Evolutionary conservation across 2,797 vertebrate species (phyloP).

Genomic region (Ptychobarbus kaznakovi): DNA sequence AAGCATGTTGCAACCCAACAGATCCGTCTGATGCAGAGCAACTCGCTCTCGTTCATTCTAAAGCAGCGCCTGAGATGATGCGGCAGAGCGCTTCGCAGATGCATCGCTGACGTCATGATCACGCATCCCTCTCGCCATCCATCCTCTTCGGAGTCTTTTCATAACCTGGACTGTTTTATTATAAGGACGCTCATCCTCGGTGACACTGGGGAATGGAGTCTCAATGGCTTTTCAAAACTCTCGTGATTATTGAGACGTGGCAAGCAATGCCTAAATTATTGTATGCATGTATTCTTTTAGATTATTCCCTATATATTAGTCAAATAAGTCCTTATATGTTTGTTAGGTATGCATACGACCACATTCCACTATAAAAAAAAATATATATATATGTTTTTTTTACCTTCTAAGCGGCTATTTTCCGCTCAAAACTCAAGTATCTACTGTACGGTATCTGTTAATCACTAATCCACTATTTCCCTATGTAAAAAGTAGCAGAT

Average conservation of each 20-base stretch:
- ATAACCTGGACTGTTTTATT: background rate
- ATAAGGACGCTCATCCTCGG: background rate
- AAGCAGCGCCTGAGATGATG: slow-evolving; percentile 48
- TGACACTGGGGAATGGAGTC: background rate
- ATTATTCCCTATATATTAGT: background rate
- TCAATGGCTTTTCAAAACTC: background rate
- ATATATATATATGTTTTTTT: background rate
- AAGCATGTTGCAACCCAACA: background rate
- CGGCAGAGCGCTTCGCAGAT: slow-evolving; percentile 26
- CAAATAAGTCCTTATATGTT: background rate
- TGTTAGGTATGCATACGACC: background rate
- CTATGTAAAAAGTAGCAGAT: background rate
- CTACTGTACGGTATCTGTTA: background rate
- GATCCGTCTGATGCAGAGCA: background rate
- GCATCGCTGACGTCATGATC: slow-evolving; percentile 33
- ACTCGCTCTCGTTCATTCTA: slow-evolving; percentile 33
- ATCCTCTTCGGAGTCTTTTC: background rate
- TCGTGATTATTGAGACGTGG: background rate
- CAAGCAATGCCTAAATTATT: background rate
- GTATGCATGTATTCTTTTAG: background rate
- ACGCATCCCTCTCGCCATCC: background rate
- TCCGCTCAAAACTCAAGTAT: background rate
- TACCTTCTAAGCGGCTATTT: background rate
- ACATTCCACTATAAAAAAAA: background rate
- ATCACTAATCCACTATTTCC: background rate